Evolutionary conservation across 1,140 invertebrate species (phyloP).

Genomic region (Drosophila orena): DNA sequence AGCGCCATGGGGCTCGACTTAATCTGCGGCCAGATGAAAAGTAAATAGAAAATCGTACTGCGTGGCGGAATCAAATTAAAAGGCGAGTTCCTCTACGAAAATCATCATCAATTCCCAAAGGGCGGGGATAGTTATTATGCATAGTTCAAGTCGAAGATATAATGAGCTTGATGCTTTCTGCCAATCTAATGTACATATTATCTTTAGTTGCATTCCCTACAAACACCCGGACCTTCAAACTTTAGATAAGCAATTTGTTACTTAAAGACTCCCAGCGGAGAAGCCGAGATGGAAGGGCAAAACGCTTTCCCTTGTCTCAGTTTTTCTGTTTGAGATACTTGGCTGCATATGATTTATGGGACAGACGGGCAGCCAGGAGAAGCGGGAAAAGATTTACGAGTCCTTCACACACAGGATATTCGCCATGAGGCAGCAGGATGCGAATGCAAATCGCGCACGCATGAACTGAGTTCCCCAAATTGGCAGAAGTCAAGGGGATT

Average conservation of each 20-base stretch:
- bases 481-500: not conserved
- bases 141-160: not conserved
- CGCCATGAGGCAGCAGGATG: slow-evolving; percentile 39
- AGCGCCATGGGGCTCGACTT: not conserved
- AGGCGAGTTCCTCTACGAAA: not conserved
- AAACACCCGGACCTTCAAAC: not conserved
- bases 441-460: slow-evolving; percentile 64
- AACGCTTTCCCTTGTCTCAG: slow-evolving; percentile 39
- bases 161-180: not conserved
- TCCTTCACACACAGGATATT: slow-evolving; percentile 53
- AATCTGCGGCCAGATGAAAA: slow-evolving; percentile 38
- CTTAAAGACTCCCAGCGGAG: slow-evolving; percentile 13
- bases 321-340: slow-evolving; percentile 39
- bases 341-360: slow-evolving; percentile 79
- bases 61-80: slow-evolving; percentile 24
- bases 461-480: slow-evolving; percentile 25
- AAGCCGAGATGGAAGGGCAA: slow-evolving; percentile 18
- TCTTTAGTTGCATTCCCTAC: not conserved
- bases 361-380: slow-evolving; percentile 46
- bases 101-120: not conserved
- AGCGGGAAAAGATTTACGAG: slow-evolving; percentile 70
- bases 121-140: too few species aligned
- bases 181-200: too few species aligned
- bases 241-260: slow-evolving; percentile 17
- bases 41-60: slow-evolving; percentile 19